Evolutionary conservation across 2,113 vertebrate genomes (phyloP).

Genomic region (Microcebus jonahi): DNA sequence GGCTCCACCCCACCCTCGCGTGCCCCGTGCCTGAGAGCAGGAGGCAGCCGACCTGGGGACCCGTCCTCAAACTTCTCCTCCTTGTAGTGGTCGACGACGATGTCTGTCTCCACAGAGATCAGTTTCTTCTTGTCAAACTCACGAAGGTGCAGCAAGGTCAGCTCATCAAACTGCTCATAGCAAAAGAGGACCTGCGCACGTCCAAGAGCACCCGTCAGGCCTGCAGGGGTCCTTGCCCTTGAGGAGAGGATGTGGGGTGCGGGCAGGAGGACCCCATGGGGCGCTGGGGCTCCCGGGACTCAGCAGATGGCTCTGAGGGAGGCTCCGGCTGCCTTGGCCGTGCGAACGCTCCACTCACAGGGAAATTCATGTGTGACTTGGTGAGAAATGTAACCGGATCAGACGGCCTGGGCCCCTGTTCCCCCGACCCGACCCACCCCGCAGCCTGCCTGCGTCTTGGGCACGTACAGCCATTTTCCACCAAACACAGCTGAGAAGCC

Average conservation of each 20-base stretch:
- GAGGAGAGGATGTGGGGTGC: rapidly evolving
- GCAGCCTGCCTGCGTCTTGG: rapidly evolving
- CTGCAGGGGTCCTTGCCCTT: rapidly evolving
- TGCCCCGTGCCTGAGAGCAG: not conserved
- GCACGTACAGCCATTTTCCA: not conserved
- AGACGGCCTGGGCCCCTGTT: not conserved
- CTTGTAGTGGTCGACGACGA: conserved; percentile 98
- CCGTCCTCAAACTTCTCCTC: conserved; percentile 94
- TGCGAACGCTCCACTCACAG: rapidly evolving
- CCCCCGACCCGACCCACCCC: rapidly evolving
- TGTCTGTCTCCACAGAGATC: conserved; percentile 97
- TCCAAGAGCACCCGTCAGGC: not conserved
- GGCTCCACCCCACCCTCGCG: not conserved
- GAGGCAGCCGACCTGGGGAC: conserved; percentile 84
- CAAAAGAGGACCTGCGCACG: conserved; percentile 94
- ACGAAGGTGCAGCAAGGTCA: conserved; percentile 94
- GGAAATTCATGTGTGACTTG: not conserved
- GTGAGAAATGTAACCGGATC: not conserved
- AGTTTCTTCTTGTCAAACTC: conserved; percentile 98
- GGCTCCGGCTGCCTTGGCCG: not conserved
- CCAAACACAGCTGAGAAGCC: not conserved
- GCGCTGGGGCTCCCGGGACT: not conserved
- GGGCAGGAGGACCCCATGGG: not conserved
- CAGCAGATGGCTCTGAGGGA: not conserved
- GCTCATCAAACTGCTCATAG: conserved; percentile 98